These are phyloP conservation scores for Drosophila quasianomalipes DNA, from an alignment of 2,888 invertebrate genomes.

Conservation along the genomic window DNA sequence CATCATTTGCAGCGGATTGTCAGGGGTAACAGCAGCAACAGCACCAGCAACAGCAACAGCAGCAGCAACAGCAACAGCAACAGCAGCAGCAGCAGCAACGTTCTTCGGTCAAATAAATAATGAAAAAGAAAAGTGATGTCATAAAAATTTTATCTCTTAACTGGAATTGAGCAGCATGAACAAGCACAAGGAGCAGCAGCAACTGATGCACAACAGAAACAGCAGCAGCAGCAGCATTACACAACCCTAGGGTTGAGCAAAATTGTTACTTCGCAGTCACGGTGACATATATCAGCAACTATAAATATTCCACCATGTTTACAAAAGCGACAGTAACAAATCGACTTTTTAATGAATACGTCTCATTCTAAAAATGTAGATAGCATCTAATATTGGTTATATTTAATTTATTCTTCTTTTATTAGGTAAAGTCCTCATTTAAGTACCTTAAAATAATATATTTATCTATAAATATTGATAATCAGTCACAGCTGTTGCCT, in stretches of 20 bases:
- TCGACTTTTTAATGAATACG: background rate
- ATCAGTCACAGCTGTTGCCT: too few species aligned
- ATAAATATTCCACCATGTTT: background rate
- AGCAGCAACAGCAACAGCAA: conserved; percentile 14
- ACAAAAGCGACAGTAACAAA: background rate
- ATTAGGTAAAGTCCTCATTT: background rate
- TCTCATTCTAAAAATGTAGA: background rate
- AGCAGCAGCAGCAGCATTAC: conserved; percentile 29
- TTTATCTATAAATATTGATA: background rate
- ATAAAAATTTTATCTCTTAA: conserved; percentile 81
- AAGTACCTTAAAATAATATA: background rate
- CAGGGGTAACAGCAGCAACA: conserved; percentile 40
- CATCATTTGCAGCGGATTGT: conserved; percentile 75
- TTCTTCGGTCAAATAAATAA: conserved; percentile 71
- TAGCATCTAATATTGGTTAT: background rate
- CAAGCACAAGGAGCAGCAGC: conserved; percentile 48
- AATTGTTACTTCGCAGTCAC: background rate
- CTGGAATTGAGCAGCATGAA: conserved; percentile 78
- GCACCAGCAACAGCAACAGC: conserved; percentile 9
- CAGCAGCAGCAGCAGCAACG: conserved; percentile 32
- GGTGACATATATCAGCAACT: background rate
- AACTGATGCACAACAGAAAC: conserved; percentile 29
- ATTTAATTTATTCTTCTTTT: background rate
- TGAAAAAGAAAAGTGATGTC: conserved; percentile 80
- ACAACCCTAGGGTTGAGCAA: background rate